Conservation (phyloP, 2,113 vertebrate species). For the Syngnathus floridae region DNA sequence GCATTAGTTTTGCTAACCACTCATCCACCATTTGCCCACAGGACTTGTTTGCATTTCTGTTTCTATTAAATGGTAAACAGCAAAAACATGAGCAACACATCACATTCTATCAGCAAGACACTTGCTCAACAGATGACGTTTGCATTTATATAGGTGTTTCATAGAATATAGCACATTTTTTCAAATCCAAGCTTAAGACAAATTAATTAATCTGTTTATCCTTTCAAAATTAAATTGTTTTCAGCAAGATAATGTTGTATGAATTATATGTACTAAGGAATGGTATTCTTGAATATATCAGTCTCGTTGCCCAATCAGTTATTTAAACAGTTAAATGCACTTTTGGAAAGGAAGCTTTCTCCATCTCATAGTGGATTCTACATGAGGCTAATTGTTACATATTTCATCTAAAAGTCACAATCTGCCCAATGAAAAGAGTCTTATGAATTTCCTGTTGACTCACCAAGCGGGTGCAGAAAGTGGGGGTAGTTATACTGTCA, state of each 20-base stretch:
- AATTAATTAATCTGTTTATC: background rate
- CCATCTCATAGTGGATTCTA: conserved; percentile 30
- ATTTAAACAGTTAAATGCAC: conserved; percentile 33
- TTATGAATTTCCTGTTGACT: conserved; percentile 68
- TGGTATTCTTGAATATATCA: background rate
- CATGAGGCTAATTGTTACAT: conserved; percentile 37
- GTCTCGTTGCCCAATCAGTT: background rate
- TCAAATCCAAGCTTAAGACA: background rate
- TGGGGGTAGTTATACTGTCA: conserved; percentile 10
- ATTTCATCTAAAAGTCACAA: conserved; percentile 2
- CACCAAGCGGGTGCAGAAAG: conserved; percentile 24
- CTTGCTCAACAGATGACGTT: background rate
- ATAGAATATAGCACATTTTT: background rate
- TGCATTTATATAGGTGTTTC: background rate
- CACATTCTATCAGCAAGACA: background rate
- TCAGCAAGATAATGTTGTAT: background rate
- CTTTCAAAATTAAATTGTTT: background rate
- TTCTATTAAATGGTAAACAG: conserved; percentile 7
- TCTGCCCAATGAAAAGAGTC: conserved; percentile 42
- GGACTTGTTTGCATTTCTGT: conserved; percentile 16
- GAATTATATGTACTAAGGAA: background rate
- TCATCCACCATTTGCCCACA: conserved; percentile 34
- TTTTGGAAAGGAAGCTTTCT: conserved; percentile 17
- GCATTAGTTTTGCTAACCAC: conserved; percentile 50
- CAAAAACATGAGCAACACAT: background rate